Conservation (phyloP, 2,113 vertebrate genomes). For the Pangasianodon hypophthalmus region DNA sequence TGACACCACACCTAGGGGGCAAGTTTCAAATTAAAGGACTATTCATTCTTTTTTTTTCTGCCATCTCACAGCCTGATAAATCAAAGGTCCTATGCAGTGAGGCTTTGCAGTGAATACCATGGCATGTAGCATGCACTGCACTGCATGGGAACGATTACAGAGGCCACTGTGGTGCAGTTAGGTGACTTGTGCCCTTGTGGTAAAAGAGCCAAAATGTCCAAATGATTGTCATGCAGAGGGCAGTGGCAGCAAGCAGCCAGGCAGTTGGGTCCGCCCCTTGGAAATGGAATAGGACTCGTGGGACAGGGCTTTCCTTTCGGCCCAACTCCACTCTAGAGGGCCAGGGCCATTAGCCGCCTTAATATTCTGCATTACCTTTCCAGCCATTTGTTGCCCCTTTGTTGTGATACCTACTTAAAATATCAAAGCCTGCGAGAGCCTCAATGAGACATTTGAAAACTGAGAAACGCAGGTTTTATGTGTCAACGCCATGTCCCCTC, state of each 20-base stretch:
- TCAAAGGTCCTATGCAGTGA: background rate
- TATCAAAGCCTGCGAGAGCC: constrained; percentile 85
- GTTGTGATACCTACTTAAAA: constrained; percentile 89
- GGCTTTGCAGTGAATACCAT: background rate
- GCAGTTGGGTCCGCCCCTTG: constrained; percentile 69
- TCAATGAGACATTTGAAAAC: constrained; percentile 91
- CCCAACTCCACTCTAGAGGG: constrained; percentile 69
- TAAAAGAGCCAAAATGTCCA: constrained; percentile 44
- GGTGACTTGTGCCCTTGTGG: constrained; percentile 19
- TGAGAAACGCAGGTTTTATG: constrained; percentile 87
- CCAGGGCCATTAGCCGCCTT: constrained; percentile 73
- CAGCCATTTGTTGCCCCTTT: constrained; percentile 79
- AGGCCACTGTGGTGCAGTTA: background rate
- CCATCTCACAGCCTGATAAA: constrained; percentile 17
- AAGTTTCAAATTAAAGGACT: constrained; percentile 36
- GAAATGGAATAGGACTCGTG: constrained; percentile 85
- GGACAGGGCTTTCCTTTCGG: constrained; percentile 76
- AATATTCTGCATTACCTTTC: constrained; percentile 76
- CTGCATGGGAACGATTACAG: background rate
- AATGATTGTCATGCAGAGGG: constrained; percentile 55
- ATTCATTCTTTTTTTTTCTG: constrained; percentile 4
- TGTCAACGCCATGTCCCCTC: constrained; percentile 79
- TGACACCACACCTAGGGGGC: constrained; percentile 43
- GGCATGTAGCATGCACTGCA: background rate
- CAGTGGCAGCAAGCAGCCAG: constrained; percentile 66